Conservation (phyloP, 2,888 invertebrate species). For the Incurvaria masculella region DNA sequence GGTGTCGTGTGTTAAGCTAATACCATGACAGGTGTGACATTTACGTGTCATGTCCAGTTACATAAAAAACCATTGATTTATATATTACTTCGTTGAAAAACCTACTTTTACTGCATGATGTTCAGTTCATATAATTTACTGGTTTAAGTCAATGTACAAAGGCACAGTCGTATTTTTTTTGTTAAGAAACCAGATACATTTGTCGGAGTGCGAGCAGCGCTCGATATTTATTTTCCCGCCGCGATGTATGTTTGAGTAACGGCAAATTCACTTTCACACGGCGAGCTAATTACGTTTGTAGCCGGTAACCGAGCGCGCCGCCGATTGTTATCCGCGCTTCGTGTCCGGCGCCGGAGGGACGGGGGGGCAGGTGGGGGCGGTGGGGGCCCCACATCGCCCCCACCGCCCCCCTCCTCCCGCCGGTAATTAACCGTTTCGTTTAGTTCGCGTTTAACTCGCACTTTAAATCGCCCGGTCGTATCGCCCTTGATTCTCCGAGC, state of each 20-base stretch:
- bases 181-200: too few species aligned
- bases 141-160: too few species aligned
- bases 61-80: too few species aligned
- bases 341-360: constrained; percentile 12
- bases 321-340: background rate
- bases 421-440: constrained; percentile 43
- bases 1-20: too few species aligned
- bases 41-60: too few species aligned
- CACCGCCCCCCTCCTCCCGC: constrained; percentile 33
- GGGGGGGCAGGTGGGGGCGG: constrained; percentile 19
- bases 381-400: constrained; percentile 35
- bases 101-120: too few species aligned
- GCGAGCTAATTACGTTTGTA: background rate
- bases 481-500: background rate
- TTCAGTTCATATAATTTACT: too few species aligned
- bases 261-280: background rate
- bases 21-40: too few species aligned
- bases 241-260: background rate
- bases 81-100: too few species aligned
- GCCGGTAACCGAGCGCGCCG: background rate
- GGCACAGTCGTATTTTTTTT: too few species aligned
- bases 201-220: too few species aligned
- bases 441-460: constrained; percentile 22
- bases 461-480: background rate
- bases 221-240: too few species aligned